Evolutionary conservation across 2,888 invertebrate species (phyloP).

Genomic region (Drosophila anceps): DNA sequence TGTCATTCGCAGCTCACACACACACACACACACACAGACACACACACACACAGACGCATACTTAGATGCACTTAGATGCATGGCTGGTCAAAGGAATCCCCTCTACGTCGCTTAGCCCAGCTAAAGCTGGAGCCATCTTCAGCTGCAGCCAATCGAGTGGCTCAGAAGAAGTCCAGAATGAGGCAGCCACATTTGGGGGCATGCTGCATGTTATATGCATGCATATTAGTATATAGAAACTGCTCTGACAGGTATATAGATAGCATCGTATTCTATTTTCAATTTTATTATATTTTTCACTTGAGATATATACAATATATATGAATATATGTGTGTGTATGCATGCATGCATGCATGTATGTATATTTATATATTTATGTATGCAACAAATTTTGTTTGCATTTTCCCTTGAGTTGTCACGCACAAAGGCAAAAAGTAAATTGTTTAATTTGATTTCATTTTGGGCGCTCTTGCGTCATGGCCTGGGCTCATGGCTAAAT

Average conservation of each 20-base stretch:
- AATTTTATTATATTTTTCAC: slow-evolving; percentile 76
- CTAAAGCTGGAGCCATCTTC: not conserved
- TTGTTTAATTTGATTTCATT: slow-evolving; percentile 81
- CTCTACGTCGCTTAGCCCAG: not conserved
- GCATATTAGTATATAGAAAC: slow-evolving; percentile 32
- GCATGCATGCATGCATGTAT: too few relatives aligned
- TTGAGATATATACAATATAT: slow-evolving; percentile 34
- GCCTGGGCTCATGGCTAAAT: slow-evolving; percentile 26
- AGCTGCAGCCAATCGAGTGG: slow-evolving; percentile 63
- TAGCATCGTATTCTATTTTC: slow-evolving; percentile 55
- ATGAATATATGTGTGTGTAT: slow-evolving; percentile 12
- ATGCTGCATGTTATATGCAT: slow-evolving; percentile 49
- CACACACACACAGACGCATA: slow-evolving; percentile 14
- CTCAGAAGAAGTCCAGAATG: slow-evolving; percentile 42
- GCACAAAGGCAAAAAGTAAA: slow-evolving; percentile 80
- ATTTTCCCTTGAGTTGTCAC: slow-evolving; percentile 81
- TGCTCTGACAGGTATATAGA: slow-evolving; percentile 1
- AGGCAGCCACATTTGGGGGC: slow-evolving; percentile 30
- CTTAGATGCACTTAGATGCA: slow-evolving; percentile 57
- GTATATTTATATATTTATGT: slow-evolving; percentile 64
- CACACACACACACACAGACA: slow-evolving; percentile 23
- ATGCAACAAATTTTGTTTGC: slow-evolving; percentile 73
- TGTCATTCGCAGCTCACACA: slow-evolving; percentile 55
- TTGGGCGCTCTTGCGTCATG: slow-evolving; percentile 73
- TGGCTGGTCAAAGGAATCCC: slow-evolving; percentile 64